phyloP scores from a whole-genome alignment of 2,797 vertebrate species.

The Tapera naevia region DNA sequence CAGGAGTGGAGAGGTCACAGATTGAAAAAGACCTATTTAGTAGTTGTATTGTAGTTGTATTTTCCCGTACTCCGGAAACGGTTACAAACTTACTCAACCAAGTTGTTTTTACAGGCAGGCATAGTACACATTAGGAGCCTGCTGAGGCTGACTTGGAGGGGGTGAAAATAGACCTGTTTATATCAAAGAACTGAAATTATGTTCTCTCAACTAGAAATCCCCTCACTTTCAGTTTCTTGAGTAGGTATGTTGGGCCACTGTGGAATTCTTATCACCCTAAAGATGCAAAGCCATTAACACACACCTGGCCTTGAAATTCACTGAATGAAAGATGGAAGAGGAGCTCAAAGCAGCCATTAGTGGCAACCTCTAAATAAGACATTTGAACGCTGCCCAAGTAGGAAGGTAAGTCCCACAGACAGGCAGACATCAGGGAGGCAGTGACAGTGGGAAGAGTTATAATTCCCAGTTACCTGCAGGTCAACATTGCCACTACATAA shows the following conservation, averaged over 20 bases:
- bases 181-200: neutral
- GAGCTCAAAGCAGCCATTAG: neutral
- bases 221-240: neutral
- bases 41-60: neutral
- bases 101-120: neutral
- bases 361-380: neutral
- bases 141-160: neutral
- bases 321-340: neutral
- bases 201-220: neutral
- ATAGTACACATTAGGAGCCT: neutral
- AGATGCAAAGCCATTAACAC: neutral
- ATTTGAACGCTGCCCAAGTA: neutral
- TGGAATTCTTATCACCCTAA: neutral
- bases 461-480: neutral
- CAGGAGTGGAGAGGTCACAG: neutral
- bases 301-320: neutral
- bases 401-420: neutral
- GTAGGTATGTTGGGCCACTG: neutral
- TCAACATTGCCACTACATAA: neutral
- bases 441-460: neutral
- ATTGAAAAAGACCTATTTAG: neutral
- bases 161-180: neutral
- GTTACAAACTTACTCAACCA: neutral
- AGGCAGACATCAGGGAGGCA: neutral
- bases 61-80: neutral